Conservation (phyloP, 2,888 invertebrate species). For the Sesia apiformis region DNA sequence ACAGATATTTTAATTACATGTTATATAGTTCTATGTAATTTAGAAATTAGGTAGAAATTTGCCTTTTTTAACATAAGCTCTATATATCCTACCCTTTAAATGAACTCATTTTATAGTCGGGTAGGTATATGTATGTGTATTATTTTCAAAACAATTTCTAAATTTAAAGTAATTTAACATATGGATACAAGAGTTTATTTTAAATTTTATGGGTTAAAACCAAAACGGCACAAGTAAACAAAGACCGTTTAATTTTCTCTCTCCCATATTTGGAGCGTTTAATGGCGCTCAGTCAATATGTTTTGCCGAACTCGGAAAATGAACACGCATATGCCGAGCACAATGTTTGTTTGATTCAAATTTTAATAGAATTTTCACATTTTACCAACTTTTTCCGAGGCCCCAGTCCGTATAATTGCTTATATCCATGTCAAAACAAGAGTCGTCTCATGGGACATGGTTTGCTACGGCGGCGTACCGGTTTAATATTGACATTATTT, state of each 20-base stretch:
- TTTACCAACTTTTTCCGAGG: slow-evolving; percentile 1
- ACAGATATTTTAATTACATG: no score
- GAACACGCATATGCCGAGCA: slow-evolving; percentile 5
- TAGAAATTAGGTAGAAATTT: no score
- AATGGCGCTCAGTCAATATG: slow-evolving; percentile 8
- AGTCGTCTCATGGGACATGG: slow-evolving; percentile 25
- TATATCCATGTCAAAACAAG: slow-evolving; percentile 22
- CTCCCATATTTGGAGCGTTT: slow-evolving; percentile 9
- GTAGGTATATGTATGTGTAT: no score
- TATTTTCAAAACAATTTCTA: no score
- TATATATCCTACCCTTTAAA: no score
- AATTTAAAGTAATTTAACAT: no score
- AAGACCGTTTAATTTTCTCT: slow-evolving; percentile 8
- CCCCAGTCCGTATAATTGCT: slow-evolving; percentile 20
- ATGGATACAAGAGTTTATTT: no score
- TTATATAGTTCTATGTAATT: no score
- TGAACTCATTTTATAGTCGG: no score
- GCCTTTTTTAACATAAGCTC: no score
- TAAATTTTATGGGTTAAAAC: no score
- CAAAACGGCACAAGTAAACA: slow-evolving; percentile 3
- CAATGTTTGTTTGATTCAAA: slow-evolving; percentile 6
- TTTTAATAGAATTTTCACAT: slow-evolving; percentile 9
- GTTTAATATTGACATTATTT: slow-evolving; percentile 46
- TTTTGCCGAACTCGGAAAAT: neutral
- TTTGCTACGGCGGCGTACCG: slow-evolving; percentile 14